Evolutionary conservation across 2,888 invertebrate genomes (phyloP), one percentile per base, ranked within the genome.

Genomic region (Aporophyla nigra): DNA sequence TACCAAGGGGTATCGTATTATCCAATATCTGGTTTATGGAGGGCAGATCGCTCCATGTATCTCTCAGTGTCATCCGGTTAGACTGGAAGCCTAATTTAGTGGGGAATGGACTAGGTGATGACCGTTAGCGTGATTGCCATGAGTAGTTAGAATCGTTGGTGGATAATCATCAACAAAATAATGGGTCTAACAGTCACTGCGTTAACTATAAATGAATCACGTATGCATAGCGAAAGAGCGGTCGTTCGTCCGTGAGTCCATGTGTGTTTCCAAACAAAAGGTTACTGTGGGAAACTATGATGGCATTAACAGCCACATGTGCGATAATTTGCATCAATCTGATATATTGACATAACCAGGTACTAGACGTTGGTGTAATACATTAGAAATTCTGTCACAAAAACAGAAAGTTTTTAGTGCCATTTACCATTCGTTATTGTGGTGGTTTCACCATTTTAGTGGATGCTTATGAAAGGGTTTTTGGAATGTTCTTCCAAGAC

Each of bases 251-350:
- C 16, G 14, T 16, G 21, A 54, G 66, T 33, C 6, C 1, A 43
- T 21, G 24, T 1, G 46, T 24, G 12, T 9, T 58, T 51, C n/a
- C 24, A 53, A 68, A 78, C 51, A 43, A 78, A n/a, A 51, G n/a
- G 10, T 65, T 43, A 27, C 14, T 53, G 21, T 63, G 24, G 19
- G 33, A 70, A 82, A 67, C 53, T 70, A n/a, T 16, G 40, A 40
- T n/a, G 53, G 58, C 33, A 59, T 59, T 5, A 40, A 14, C 40
- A 24, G 5, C 10, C 14, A 2, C 24, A 51, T 65, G 59, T 58
- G 56, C 49, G 79, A 70, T 49, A 70, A 83, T 83, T 82, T 78
- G 61, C 66, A 33, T 67, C 58, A 58, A 67, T 70, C 49, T 74
- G 53, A 2, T 61, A 69, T 58, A 33, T 83, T 78, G 51, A 73